phyloP scores from a whole-genome alignment of 1,140 invertebrate genomes.

The Nasonia vitripennis region DNA sequence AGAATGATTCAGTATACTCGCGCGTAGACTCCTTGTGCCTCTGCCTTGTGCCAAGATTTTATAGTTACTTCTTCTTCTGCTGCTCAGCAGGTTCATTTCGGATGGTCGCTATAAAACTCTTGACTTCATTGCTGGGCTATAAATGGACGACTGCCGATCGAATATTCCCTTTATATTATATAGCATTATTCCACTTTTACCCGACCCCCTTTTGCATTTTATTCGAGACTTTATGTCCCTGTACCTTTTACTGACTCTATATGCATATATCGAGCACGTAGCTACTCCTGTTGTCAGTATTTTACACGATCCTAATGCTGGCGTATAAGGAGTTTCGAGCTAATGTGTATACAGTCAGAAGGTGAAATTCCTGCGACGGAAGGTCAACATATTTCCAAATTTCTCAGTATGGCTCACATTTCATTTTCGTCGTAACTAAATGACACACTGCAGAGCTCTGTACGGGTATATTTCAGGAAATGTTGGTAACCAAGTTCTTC shows the following conservation, averaged over 20 bases:
- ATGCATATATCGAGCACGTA: not conserved
- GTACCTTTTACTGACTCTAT: not conserved
- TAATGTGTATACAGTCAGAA: no score
- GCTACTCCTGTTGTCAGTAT: not conserved
- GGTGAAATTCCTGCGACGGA: no score
- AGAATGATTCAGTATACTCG: not conserved
- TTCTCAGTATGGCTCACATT: no score
- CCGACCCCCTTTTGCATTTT: not conserved
- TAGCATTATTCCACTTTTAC: not conserved
- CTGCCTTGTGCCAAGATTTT: not conserved
- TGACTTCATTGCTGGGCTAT: not conserved
- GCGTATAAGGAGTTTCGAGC: no score
- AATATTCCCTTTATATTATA: slow-evolving; percentile 5
- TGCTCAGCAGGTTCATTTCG: not conserved
- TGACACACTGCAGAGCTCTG: no score
- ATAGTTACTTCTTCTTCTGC: not conserved
- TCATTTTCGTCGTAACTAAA: no score
- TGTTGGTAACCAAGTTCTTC: no score
- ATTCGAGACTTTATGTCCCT: not conserved
- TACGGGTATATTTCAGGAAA: no score
- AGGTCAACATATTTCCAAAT: no score
- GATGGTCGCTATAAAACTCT: not conserved
- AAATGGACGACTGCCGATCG: slow-evolving; percentile 8
- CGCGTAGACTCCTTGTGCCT: not conserved
- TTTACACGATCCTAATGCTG: no score